Percentiles rank a stretch among this genome's conserved stretches.
phyloP scores from a whole-genome alignment of 2,888 invertebrate genomes.

The Holacanthella duospinosa region DNA sequence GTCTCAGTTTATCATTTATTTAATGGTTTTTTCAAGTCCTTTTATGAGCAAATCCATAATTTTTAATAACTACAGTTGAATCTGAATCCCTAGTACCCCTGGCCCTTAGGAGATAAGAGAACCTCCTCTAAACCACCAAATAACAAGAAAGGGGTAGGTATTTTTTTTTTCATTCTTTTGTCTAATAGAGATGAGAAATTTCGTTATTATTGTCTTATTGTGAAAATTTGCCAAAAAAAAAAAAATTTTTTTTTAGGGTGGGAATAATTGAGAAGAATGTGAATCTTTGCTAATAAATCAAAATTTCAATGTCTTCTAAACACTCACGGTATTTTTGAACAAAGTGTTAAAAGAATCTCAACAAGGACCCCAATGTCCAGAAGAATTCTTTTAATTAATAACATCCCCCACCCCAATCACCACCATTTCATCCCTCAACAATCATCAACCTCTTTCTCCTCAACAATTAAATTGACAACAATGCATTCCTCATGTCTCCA shows the following conservation, averaged over 20 bases:
- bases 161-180: no score
- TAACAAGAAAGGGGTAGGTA: constrained; percentile 2
- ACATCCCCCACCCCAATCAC: no score
- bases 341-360: no score
- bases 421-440: no score
- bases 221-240: no score
- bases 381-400: no score
- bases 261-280: neutral
- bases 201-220: neutral
- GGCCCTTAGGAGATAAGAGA: neutral
- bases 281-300: neutral
- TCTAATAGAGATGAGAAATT: neutral
- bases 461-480: no score
- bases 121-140: neutral
- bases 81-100: neutral
- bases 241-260: neutral
- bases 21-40: constrained; percentile 32
- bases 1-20: neutral
- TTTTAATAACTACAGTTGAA: constrained; percentile 5
- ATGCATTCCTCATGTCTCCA: no score
- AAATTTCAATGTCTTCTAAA: neutral
- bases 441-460: no score
- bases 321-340: neutral
- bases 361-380: no score
- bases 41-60: constrained; percentile 34